These are phyloP conservation scores for Champsocephalus gunnari DNA, from an alignment of 2,797 vertebrate genomes.

Conservation along the genomic window DNA sequence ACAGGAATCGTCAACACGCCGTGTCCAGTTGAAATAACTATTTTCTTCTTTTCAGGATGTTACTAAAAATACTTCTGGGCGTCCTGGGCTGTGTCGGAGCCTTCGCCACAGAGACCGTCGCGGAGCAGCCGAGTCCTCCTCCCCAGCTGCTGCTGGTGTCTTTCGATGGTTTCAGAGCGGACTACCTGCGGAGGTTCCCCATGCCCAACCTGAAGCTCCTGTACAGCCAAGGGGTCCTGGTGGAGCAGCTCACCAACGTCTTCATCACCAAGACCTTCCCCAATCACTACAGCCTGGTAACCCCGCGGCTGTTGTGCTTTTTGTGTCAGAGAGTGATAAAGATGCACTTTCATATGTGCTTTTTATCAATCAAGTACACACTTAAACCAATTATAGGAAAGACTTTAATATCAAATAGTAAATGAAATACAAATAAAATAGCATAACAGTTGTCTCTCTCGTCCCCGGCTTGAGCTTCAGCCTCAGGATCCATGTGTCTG, in stretches of 20 bases:
- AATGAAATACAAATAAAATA: not conserved
- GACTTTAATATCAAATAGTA: not conserved
- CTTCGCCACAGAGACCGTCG: conserved; percentile 42
- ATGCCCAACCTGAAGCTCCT: conserved; percentile 91
- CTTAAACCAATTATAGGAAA: too few relatives aligned
- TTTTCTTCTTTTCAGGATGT: conserved; percentile 65
- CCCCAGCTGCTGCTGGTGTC: conserved; percentile 91
- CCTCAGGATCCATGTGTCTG: fast-evolving
- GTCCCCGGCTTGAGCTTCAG: too few relatives aligned
- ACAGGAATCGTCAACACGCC: too few relatives aligned
- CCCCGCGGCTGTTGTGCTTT: not conserved
- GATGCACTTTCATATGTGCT: too few relatives aligned
- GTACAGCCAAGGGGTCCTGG: conserved; percentile 88
- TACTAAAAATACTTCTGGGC: conserved; percentile 46
- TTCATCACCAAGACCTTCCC: conserved; percentile 98
- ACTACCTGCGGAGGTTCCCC: conserved; percentile 90
- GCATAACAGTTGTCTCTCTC: too few relatives aligned
- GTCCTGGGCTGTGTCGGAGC: conserved; percentile 64
- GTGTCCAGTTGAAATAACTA: too few relatives aligned
- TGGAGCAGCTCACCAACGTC: conserved; percentile 90
- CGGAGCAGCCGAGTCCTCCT: conserved; percentile 33
- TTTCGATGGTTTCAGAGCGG: conserved; percentile 96
- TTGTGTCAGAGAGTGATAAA: not conserved
- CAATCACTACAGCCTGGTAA: conserved; percentile 96
- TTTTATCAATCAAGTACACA: too few relatives aligned